Evolutionary conservation across 2,797 vertebrate species (phyloP), one percentile per base, ranked within the genome.

Genomic region (Atherinosoma microstoma): DNA sequence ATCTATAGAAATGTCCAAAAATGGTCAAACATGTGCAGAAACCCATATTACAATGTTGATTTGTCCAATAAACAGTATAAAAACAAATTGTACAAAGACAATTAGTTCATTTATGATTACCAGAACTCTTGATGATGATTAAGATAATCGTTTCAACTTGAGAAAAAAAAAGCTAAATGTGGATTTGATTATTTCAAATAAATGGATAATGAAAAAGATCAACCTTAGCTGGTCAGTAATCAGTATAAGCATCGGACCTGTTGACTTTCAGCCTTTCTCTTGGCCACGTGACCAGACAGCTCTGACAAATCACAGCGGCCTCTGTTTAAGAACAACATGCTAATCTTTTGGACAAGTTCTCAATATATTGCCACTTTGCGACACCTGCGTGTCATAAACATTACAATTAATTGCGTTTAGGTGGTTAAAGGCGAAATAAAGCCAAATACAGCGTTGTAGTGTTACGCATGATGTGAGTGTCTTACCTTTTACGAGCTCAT

Each of bases 401-500:
- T 8, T 13, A 54, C 24, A 54, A 13, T 4, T 12, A 15, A 24
- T 29, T 54, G 24, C 4, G 22, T 29, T 54, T 29, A 29, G 24
- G 11, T 6, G 18, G 3, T n/a, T 10, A 36, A 29, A 61, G 32
- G 35, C 13, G 12, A 47, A 49, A 72, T 10, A 58, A 58, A 74
- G 36, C 10, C 34, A 2, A 51, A 29, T 35, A 34, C 34, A 34
- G 9, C 32, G 8, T 49, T 53, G 3, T n/a, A 9, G 12, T 2
- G 24, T 53, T 53, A 62, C 20, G 10, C 7, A 29, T 5, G 11
- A 15, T 40, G 5, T 36, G 6, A 54, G 35, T 30, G 16, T 64
- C 84, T 85, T 90, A 91, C 90, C 92, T 87, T 69, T 34, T 4
- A 60, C 27, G 69, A 64, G 61, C 70, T 72, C 58, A 59, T 75